phyloP scores from a whole-genome alignment of 1,140 invertebrate species.

The Pseudomyrmex gracilis region DNA sequence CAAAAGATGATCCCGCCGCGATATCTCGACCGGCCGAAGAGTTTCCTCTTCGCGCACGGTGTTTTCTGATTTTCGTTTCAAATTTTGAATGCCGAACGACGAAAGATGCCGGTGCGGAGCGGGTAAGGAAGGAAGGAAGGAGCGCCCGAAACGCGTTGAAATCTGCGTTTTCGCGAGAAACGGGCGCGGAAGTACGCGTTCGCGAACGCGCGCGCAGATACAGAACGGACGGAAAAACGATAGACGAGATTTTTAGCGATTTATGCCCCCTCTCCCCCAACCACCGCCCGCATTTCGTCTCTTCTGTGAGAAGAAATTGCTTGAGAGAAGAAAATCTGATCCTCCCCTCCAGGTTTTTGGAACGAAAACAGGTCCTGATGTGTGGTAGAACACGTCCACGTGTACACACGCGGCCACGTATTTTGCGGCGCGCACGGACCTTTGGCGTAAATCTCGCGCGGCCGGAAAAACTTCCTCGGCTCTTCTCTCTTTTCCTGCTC shows the following conservation, averaged over 20 bases:
- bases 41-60: background rate
- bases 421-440: constrained; percentile 67
- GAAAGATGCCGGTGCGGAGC: constrained; percentile 14
- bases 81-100: constrained; percentile 17
- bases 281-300: constrained; percentile 78
- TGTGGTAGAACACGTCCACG: constrained; percentile 46
- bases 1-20: background rate
- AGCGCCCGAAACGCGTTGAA: constrained; percentile 15
- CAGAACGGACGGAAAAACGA: constrained; percentile 45
- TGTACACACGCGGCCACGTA: constrained; percentile 38
- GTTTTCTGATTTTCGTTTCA: background rate
- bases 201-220: background rate
- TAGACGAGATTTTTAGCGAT: constrained; percentile 77
- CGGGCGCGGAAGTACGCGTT: background rate
- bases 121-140: too few relatives aligned
- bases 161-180: constrained; percentile 15
- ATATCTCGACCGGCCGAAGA: too few relatives aligned
- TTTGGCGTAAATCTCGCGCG: constrained; percentile 73
- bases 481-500: background rate
- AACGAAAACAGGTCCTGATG: constrained; percentile 58
- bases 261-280: constrained; percentile 74
- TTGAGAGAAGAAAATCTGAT: constrained; percentile 46
- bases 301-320: constrained; percentile 63
- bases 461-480: constrained; percentile 68
- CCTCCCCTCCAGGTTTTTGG: constrained; percentile 17